Conservation (phyloP, 2,888 invertebrate genomes). For the Hirtodrosophila cameraria region DNA sequence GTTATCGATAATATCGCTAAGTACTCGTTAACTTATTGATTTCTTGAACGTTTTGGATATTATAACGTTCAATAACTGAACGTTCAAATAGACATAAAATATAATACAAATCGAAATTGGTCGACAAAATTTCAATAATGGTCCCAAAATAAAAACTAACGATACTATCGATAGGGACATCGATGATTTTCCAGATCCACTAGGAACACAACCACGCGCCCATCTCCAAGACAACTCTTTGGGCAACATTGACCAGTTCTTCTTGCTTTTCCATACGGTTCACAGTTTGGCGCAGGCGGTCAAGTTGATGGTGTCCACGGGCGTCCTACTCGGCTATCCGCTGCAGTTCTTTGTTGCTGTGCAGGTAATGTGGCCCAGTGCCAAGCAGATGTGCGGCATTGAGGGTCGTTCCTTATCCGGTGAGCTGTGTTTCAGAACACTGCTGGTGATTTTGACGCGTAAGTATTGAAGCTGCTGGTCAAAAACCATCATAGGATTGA, state of each 20-base stretch:
- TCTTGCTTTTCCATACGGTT: background rate
- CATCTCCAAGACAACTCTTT: slow-evolving; percentile 1
- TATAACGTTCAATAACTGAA: no score
- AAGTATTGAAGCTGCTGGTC: slow-evolving; percentile 84
- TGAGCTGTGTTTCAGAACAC: slow-evolving; percentile 89
- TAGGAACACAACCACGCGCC: no score
- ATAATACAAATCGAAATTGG: no score
- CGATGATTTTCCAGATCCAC: no score
- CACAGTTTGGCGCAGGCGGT: slow-evolving; percentile 91
- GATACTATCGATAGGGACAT: no score
- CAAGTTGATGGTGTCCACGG: slow-evolving; percentile 92
- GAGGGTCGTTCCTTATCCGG: slow-evolving; percentile 86
- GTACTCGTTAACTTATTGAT: no score
- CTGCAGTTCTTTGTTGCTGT: slow-evolving; percentile 98
- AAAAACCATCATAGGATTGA: background rate
- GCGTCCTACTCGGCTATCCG: slow-evolving; percentile 95
- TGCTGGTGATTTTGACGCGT: slow-evolving; percentile 93
- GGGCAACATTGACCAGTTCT: background rate
- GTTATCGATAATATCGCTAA: no score
- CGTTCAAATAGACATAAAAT: no score
- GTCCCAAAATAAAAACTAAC: no score
- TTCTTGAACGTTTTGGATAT: no score
- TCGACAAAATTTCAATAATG: no score
- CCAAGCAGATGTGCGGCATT: slow-evolving; percentile 86
- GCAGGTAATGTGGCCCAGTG: slow-evolving; percentile 92